Base-by-base conservation (phyloP, 2,888 invertebrate genomes). In the Pseudococcus jackbeardsleyi region DNA sequence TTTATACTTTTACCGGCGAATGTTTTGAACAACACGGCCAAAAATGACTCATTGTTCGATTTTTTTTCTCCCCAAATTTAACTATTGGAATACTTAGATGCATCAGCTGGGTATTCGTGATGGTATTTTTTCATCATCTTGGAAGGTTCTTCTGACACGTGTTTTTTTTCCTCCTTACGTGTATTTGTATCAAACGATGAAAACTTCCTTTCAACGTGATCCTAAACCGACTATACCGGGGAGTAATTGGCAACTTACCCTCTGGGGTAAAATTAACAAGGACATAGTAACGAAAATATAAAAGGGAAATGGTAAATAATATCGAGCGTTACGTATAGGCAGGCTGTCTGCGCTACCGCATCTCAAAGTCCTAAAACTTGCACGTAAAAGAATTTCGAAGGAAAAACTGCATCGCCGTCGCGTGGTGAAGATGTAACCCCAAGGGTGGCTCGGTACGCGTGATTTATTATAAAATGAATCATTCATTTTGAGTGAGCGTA, bases 161-260 rank as follows among this genome's bases (percentile, higher is more conserved):
- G 64, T 64, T 64, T 64, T 64, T 64, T 64, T 64, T n/a, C n/a
- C 12, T 39, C 15, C 9, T 19, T 33, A 39, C 6, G 0, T 2
- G 15, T 72, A 17, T 26, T 22, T 26, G 26, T 26, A 33, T 72
- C 33, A 17, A 72, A 72, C 72, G 33, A 72, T 72, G 72, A 72
- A 72, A 72, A 72, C 72, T 17, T 72, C 33, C 72, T 72, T 72
- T 72, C 72, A 72, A 72, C 72, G 72, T 72, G 15, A 72, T 50
- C 48, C 68, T 68, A 68, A 68, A 68, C 68, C 22, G 68, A n/a
- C 54, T 6, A 54, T 68, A 68, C 68, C 39, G 9, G 72, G 72
- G 33, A 72, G 72, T 72, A 72, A 72, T 72, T 72, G 72, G 72
- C 72, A 72, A 72, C 15, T 72, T 33, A 72, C 72, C 72, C 72